Percentiles rank a stretch among this genome's conserved stretches.
These are phyloP conservation scores for Zoanthus sansibaricus DNA, from an alignment of 92 coral and sea anemone genomes.

Conservation along the genomic window DNA sequence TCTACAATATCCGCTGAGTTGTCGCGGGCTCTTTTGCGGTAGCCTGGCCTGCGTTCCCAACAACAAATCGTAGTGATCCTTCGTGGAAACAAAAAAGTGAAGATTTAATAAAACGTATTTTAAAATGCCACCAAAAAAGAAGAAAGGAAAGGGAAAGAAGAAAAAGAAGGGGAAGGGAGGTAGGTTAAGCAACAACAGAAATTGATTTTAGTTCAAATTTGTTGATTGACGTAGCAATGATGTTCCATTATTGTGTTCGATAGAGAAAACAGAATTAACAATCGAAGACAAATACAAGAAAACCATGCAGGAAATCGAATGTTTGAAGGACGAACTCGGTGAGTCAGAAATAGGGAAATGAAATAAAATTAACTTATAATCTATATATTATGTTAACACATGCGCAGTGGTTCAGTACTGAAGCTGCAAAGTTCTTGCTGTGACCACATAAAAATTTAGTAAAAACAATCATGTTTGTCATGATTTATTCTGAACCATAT, in stretches of 20 bases:
- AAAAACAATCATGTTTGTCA: too few species aligned
- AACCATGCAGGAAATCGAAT: slow-evolving; percentile 95
- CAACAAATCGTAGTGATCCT: slow-evolving; percentile 32
- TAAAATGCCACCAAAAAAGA: slow-evolving; percentile 98
- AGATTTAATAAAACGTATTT: not conserved
- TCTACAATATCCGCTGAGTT: slow-evolving; percentile 46
- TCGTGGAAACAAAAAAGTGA: not conserved
- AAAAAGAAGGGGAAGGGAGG: slow-evolving; percentile 97
- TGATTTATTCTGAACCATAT: too few species aligned
- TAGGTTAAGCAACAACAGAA: slow-evolving; percentile 7
- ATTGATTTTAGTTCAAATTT: not conserved
- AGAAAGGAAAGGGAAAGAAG: slow-evolving; percentile 97
- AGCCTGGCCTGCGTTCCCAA: slow-evolving; percentile 42
- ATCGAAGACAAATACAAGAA: slow-evolving; percentile 98
- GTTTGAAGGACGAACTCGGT: slow-evolving; percentile 95
- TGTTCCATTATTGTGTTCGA: not conserved
- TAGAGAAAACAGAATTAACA: slow-evolving; percentile 93
- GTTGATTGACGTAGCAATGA: not conserved
- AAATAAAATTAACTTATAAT: not conserved
- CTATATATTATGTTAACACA: too few species aligned
- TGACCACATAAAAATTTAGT: too few species aligned
- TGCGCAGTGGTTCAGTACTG: too few species aligned
- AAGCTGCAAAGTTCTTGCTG: too few species aligned
- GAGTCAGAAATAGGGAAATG: slow-evolving; percentile 11
- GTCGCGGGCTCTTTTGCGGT: slow-evolving; percentile 6